These are phyloP conservation scores for Metopolophium dirhodum DNA, from an alignment of 1,140 invertebrate species.

Conservation along the genomic window DNA sequence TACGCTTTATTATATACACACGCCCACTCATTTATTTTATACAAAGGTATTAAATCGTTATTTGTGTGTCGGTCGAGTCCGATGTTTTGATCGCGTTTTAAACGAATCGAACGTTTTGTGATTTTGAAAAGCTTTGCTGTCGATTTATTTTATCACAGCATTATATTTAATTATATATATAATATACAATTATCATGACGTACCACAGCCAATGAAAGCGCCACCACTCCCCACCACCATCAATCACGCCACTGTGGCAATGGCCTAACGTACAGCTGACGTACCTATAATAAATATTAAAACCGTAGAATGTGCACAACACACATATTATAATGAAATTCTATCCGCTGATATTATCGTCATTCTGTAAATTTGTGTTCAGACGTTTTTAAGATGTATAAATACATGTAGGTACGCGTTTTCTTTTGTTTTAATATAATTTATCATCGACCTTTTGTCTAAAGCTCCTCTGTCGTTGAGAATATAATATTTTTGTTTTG, in stretches of 20 bases:
- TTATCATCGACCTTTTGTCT: neutral
- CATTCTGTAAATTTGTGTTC: neutral
- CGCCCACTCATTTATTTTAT: neutral
- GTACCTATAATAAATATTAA: neutral
- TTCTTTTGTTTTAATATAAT: constrained; percentile 19
- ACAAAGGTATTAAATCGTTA: neutral
- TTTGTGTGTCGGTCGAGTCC: neutral
- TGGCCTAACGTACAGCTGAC: neutral
- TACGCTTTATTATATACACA: neutral
- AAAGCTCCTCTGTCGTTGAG: neutral
- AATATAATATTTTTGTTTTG: constrained; percentile 21
- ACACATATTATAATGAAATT: neutral
- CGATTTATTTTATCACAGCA: neutral
- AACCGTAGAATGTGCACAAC: neutral
- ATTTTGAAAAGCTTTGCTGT: neutral
- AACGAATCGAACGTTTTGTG: neutral
- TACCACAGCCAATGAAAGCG: too few relatives aligned
- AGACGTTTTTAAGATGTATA: neutral
- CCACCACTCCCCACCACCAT: too few relatives aligned
- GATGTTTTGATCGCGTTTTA: neutral
- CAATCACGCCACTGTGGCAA: neutral
- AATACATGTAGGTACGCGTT: neutral
- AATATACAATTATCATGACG: too few relatives aligned
- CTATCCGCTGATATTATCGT: neutral
- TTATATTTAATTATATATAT: too few relatives aligned